Base-by-base conservation (phyloP, 2,797 vertebrate genomes). In the Acipenser transmontanus region DNA sequence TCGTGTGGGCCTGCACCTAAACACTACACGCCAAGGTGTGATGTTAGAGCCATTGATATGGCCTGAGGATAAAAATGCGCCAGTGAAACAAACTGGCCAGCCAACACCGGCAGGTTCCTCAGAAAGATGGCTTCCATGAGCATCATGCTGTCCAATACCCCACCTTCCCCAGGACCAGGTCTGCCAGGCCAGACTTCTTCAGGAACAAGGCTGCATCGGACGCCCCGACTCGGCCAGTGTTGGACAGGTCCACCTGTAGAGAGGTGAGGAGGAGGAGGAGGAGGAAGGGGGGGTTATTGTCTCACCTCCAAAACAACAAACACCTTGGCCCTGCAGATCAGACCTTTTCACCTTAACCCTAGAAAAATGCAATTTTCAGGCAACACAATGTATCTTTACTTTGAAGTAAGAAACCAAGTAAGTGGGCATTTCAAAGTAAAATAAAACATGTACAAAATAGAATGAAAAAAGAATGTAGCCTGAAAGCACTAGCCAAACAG, bases 101-200 rank as follows among this genome's bases (percentile, higher is more conserved):
- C 54, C 7, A 11, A 48, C 14, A 64, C 0, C 9, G 13, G 14
- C 8, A 11, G 34, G 11, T 20, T 66, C 5, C 56, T 54, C 2
- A 9, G 5, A 34, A 6, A 64, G 20, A 64, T 17, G 63, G 50
- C 62, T 6, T 47, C 1, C 0, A 60, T 49, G 68, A 6, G 52
- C 13, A 47, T 4, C 51, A 59, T 59, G 13, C 47, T 11, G 10
- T 9, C 67, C 34, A 47, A 20, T 4, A 34, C 8, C 83, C 75
- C 88, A 97, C 97, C 93, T 98, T 98, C 72, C 97, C 96, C 71
- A 99, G 89, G 66, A 98, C 87, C 75, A 98, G 82, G 80, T 98
- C 97, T 66, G 95, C 90, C 78, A 99, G 85, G 11, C 93, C 94
- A 48, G 97, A 99, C 79, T 87, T 94, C 82, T 99, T 99, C 76